Evolutionary conservation across 2,113 vertebrate genomes (phyloP), one percentile per base, ranked within the genome.

Genomic region (Aphyosemion australe): DNA sequence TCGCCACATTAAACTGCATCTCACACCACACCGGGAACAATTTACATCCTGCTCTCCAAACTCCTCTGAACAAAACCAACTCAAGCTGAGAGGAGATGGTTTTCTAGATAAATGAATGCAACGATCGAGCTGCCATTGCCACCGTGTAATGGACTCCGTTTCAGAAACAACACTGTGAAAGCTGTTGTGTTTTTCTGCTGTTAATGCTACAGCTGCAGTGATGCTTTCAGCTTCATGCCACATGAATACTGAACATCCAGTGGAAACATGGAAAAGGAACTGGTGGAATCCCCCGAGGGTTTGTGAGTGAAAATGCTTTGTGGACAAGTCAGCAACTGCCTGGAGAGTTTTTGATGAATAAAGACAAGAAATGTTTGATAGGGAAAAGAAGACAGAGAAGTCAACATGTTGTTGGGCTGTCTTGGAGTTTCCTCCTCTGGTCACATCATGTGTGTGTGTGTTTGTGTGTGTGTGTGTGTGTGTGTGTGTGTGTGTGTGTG

Each of bases 201-300:
- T n/a, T n/a, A n/a, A n/a, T n/a, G n/a, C n/a, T 53, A 53, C 63
- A 75, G 58, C 70, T 83, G 74, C 77, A 79, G 61, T n/a, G 55
- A 84, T 21, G 20, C 74, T 69, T 67, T 65, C 61, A 69, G 58
- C 71, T 57, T 48, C 45, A 55, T 20, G 66, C 72, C 57, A 45
- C 45, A 61, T 82, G 65, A 85, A 89, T 78, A 74, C 75, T 61
- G 62, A 85, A 50, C 51, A 73, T 61, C 70, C 70, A 68, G 14
- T 9, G n/a, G 37, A 61, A 20, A 49, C 59, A 49, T 37, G 48
- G 19, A 46, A 34, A 72, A 45, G 26, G 5, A 6, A 74, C 7
- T 57, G 10, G 19, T 60, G 41, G 57, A 48, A 55, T 73, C 19
- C 57, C 55, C 32, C 11, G 60, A 59, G 69, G 60, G 62, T 47